Evolutionary conservation across 2,797 vertebrate species (phyloP).

Genomic region (Vespertilio murinus): DNA sequence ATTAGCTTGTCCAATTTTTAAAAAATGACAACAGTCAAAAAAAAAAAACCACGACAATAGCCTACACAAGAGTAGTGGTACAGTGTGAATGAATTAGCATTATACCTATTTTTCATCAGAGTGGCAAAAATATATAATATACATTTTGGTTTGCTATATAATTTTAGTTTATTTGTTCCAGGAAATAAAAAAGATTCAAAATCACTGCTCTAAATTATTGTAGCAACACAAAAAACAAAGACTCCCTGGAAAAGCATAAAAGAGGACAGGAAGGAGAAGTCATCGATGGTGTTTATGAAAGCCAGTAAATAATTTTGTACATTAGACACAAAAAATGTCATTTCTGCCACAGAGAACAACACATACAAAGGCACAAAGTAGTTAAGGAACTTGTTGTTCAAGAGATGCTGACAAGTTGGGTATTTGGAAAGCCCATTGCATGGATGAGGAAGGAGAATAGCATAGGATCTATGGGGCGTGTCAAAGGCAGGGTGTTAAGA

Average conservation of each 20-base stretch:
- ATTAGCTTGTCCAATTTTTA: neutral
- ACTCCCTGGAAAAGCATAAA: neutral
- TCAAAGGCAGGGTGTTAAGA: neutral
- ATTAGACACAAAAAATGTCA: neutral
- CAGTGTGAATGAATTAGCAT: neutral
- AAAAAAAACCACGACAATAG: too few relatives aligned
- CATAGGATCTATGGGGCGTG: neutral
- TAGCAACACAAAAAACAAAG: conserved; percentile 23
- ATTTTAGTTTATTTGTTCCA: neutral
- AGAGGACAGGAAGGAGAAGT: neutral
- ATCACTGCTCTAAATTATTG: neutral
- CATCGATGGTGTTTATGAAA: conserved; percentile 1
- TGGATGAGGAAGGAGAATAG: neutral
- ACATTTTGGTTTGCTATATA: neutral
- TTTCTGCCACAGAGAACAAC: neutral
- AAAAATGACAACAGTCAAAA: neutral
- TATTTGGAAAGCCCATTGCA: neutral
- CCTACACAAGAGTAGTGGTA: neutral
- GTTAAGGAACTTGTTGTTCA: neutral
- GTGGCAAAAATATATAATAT: neutral
- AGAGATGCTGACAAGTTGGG: neutral
- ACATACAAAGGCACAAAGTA: neutral
- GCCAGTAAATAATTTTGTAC: neutral
- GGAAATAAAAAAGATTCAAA: neutral
- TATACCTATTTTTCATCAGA: neutral